phyloP scores from a whole-genome alignment of 2,797 vertebrate species.

The Peromyscus aztecus region DNA sequence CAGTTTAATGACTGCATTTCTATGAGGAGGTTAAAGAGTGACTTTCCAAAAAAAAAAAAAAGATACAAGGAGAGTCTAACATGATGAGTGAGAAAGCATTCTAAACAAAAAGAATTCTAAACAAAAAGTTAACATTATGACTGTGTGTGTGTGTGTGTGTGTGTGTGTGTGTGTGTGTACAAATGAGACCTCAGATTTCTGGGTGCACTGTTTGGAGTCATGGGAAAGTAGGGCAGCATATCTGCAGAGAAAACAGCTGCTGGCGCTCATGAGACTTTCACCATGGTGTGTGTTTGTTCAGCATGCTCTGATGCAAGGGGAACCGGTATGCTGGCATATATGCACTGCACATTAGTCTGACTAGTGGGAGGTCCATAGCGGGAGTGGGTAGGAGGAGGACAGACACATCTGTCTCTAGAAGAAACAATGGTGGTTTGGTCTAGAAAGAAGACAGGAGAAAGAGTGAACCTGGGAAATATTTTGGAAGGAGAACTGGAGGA shows the following conservation, averaged over 20 bases:
- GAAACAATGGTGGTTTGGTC: background rate
- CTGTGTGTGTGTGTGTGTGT: background rate
- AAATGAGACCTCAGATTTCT: no score
- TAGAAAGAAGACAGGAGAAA: background rate
- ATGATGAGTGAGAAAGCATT: background rate
- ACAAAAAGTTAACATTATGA: background rate
- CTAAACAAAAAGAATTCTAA: background rate
- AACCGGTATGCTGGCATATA: no score
- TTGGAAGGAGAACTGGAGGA: background rate
- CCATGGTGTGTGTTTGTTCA: background rate
- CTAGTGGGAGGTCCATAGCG: background rate
- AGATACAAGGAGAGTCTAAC: background rate
- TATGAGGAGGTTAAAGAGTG: background rate
- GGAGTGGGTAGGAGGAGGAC: background rate
- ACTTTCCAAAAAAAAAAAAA: background rate
- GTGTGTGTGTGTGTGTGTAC: background rate
- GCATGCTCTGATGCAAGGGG: background rate
- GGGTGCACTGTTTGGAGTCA: accelerated
- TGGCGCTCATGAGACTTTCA: no score
- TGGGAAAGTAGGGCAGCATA: background rate
- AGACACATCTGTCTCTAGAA: background rate
- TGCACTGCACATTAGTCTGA: background rate
- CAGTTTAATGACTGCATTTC: background rate
- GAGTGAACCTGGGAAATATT: background rate
- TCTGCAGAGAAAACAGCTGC: background rate